A percentile compares a stretch with the other conserved stretches of the same genome.
Conservation (phyloP, 1,140 invertebrate species). For the Tetraneura akinire region DNA sequence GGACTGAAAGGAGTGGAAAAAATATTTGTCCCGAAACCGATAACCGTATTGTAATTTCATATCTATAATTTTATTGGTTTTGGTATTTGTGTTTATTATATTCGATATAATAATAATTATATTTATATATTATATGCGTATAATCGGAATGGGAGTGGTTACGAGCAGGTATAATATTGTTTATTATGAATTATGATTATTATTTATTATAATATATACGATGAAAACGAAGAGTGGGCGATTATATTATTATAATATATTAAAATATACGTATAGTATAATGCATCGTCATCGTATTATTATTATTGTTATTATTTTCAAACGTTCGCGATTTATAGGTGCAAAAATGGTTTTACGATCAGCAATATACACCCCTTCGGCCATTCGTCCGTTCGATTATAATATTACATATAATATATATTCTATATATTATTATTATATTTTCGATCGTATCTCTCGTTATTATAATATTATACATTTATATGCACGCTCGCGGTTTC, state of each 20-base stretch:
- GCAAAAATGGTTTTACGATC: slow-evolving; percentile 32
- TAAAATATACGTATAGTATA: no score
- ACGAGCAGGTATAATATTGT: neutral
- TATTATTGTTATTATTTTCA: slow-evolving; percentile 29
- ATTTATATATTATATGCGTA: neutral
- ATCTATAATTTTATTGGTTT: neutral
- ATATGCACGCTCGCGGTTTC: neutral
- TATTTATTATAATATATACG: no score
- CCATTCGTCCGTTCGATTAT: neutral
- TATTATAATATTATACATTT: neutral
- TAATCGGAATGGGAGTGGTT: no score
- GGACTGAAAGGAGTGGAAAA: neutral
- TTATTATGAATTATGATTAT: no score
- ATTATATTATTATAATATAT: no score
- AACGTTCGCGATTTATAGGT: neutral
- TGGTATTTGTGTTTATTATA: neutral
- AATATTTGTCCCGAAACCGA: neutral
- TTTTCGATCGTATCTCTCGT: slow-evolving; percentile 3
- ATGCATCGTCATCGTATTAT: neutral
- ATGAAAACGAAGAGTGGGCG: no score
- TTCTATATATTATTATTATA: no score
- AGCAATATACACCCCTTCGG: neutral
- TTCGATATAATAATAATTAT: neutral
- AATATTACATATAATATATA: no score
- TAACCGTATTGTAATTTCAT: neutral